Evolutionary conservation across 2,113 vertebrate species (phyloP), one percentile per base, ranked within the genome.

Genomic region (Scophthalmus maximus): DNA sequence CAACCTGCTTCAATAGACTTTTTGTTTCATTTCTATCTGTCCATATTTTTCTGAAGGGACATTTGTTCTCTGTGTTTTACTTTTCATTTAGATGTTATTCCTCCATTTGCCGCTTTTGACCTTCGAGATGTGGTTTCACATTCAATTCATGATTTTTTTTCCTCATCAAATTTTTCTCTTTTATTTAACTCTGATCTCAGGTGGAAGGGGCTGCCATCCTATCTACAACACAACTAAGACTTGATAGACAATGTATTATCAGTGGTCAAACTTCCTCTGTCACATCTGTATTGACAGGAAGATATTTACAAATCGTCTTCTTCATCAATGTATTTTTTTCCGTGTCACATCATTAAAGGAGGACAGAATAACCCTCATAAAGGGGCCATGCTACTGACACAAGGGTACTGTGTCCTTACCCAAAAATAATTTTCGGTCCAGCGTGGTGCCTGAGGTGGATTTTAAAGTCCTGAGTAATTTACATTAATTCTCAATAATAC

Each of bases 401-500:
- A 63, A 84, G 52, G 29, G 7, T 68, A 55, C 6, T 40, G 8
- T 22, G 62, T 62, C 72, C 67, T 79, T 42, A 17, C 52, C 44
- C 51, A 27, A 68, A 57, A 76, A 72, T 79, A 61, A 34, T 46
- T 17, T 25, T 1, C n/a, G 29, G 61, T 67, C 62, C 56, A 44
- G 51, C 11, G 12, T 27, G 17, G 34, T n/a, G 71, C 62, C 76
- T n/a, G 42, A 52, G 67, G 64, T 70, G 15, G 29, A 29, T 70
- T 44, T 56, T n/a, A n/a, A n/a, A 29, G 18, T 14, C 4, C n/a
- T 66, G 23, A 25, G 4, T 68, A 7, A 25, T 65, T 22, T 34
- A 27, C 18, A 59, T 56, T 25, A 32, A 61, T 52, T 47, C n/a
- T 68, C 0, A 6, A 34, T 49, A 22, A 73, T 58, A 36, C 4